phyloP scores from a whole-genome alignment of 2,113 vertebrate genomes.

The Halichoeres trimaculatus region DNA sequence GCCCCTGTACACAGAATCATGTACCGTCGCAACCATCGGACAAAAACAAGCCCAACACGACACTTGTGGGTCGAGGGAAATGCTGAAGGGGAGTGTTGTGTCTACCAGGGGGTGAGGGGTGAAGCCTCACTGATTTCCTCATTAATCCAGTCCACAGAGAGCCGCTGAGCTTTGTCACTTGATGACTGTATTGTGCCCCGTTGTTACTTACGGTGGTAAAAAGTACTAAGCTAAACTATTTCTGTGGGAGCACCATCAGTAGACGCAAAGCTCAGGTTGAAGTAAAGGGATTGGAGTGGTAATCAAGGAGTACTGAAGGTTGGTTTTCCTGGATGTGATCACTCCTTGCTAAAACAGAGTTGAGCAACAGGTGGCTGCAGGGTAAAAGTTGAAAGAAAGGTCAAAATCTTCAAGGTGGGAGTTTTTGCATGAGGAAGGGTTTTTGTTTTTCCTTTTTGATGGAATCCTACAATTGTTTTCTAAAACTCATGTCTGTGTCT shows the following conservation, averaged over 20 bases:
- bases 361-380: too few relatives aligned
- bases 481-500: too few relatives aligned
- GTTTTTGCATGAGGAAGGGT: too few relatives aligned
- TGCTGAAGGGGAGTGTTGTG: constrained; percentile 9
- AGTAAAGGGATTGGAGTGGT: not conserved
- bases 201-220: not conserved
- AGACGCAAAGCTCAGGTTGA: not conserved
- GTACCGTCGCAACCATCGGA: not conserved
- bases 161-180: constrained; percentile 1
- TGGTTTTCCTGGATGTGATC: not conserved
- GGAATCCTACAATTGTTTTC: too few relatives aligned
- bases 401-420: too few relatives aligned
- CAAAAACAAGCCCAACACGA: constrained; percentile 19
- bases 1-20: not conserved
- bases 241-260: not conserved
- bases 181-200: not conserved
- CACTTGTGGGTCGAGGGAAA: constrained; percentile 9
- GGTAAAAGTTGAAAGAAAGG: too few relatives aligned
- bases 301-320: not conserved
- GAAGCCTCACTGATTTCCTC: constrained; percentile 22
- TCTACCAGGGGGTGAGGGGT: not conserved
- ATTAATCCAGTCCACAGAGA: constrained; percentile 24
- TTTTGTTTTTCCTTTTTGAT: too few relatives aligned
- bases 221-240: not conserved
- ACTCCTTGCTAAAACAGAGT: not conserved